phyloP scores from a whole-genome alignment of 2,888 invertebrate genomes.

The Meta bourneti region DNA sequence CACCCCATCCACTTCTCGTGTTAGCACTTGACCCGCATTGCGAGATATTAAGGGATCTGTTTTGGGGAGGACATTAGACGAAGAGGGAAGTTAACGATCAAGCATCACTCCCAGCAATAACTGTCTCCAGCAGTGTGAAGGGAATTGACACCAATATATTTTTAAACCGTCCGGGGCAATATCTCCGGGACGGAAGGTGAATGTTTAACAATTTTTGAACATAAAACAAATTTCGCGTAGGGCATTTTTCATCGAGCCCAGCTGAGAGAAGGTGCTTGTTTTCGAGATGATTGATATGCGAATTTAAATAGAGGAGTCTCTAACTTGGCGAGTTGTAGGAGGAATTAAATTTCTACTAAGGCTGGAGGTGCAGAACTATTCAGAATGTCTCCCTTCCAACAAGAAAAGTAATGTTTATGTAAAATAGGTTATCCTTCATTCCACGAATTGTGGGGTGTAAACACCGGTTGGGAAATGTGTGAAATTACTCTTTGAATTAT shows the following conservation, averaged over 20 bases:
- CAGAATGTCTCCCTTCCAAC: not conserved
- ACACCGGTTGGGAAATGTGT: not conserved
- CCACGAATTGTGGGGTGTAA: not conserved
- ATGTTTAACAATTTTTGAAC: not conserved
- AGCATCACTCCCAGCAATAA: slow-evolving; percentile 58
- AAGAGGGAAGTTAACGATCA: slow-evolving; percentile 43
- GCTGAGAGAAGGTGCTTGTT: not conserved
- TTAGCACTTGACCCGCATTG: slow-evolving; percentile 59
- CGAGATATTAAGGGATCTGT: slow-evolving; percentile 42
- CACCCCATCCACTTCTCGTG: slow-evolving; percentile 23
- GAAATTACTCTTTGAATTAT: not conserved
- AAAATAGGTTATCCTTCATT: not conserved
- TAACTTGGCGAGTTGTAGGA: not conserved
- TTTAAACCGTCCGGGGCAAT: slow-evolving; percentile 28
- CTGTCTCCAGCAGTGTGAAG: slow-evolving; percentile 41
- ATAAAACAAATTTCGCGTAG: not conserved
- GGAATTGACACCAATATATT: slow-evolving; percentile 56
- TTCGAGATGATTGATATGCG: not conserved
- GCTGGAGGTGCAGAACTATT: not conserved
- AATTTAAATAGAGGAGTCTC: not conserved
- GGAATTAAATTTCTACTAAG: not conserved
- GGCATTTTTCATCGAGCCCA: not conserved
- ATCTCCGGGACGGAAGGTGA: not conserved
- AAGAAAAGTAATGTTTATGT: not conserved
- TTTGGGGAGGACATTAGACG: slow-evolving; percentile 14